Base-by-base conservation (phyloP, 1,140 invertebrate species). In the Macrotrachela quadricornifera region DNA sequence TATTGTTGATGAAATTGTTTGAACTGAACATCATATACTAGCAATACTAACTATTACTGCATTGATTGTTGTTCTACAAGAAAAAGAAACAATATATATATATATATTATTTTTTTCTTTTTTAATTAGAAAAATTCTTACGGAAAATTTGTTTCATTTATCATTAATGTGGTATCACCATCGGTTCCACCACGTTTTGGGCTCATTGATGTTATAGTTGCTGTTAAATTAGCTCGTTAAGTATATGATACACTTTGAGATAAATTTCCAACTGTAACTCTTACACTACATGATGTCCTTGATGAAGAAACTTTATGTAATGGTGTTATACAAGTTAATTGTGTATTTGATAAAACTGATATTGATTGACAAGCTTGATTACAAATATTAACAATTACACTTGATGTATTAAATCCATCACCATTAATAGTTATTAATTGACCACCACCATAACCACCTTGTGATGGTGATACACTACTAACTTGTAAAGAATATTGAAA, bases 141-240 rank as follows among this genome's bases (percentile, higher is more conserved):
- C 36, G 49, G 47, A 45, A 63, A 62, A 16, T 59, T 58, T 49
- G 55, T 50, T 36, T 61, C 62, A n/a, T 38, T 30, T 30, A 63
- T 59, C 1, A 57, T 56, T 12, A 63, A 10, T 1, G 45, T 15
- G n/a, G 58, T 60, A n/a, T 58, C 58, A 18, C 62, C 62, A 56
- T 58, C 36, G 10, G 54, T 59, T 18, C 59, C 58, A 6, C 62
- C 62, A n/a, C 45, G 45, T 13, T n/a, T 2, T 30, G 61, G 61
- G 8, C 40, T 30, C 13, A 61, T 43, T 21, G 54, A 51, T 16
- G 53, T 53, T 1, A 62, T 15, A 10, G 15, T 37, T 12, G 49
- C 52, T 21, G 46, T 51, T 16, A 40, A 55, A 13, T 45, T 49
- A 14, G 57, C 45, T 0, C 40, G 21, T 41, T 58, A 48, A 12